Evolutionary conservation across 2,797 vertebrate species (phyloP).

Genomic region (Epinephelus coioides): DNA sequence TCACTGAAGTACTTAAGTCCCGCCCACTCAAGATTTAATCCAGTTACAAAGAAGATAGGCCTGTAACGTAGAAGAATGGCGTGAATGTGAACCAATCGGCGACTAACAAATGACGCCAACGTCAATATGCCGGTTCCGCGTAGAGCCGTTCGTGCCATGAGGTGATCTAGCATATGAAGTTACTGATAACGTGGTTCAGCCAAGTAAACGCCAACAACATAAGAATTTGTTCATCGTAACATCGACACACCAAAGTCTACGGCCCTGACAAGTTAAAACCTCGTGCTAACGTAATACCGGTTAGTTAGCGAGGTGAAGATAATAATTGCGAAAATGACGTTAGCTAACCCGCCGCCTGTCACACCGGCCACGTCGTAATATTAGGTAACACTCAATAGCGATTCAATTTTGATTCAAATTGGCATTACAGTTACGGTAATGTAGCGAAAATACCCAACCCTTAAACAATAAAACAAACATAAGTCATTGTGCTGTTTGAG

Average conservation of each 20-base stretch:
- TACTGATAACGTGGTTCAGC: neutral
- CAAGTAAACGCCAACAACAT: neutral
- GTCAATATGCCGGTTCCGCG: constrained; percentile 74
- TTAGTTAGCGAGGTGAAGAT: neutral
- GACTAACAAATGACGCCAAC: neutral
- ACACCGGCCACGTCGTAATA: constrained; percentile 43
- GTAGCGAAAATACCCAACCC: neutral
- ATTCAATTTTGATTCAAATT: fast-evolving
- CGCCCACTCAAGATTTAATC: constrained; percentile 41
- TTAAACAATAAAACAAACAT: fast-evolving
- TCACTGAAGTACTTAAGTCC: neutral
- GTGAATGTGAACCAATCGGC: constrained; percentile 52
- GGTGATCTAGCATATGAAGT: constrained; percentile 30
- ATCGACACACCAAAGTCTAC: fast-evolving
- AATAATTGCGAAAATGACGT: neutral
- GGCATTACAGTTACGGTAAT: fast-evolving
- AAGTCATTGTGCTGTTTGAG: neutral
- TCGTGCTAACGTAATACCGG: fast-evolving
- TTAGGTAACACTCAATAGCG: neutral
- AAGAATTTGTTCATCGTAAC: fast-evolving
- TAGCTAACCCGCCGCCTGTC: neutral
- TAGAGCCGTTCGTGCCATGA: constrained; percentile 62
- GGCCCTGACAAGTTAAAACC: fast-evolving
- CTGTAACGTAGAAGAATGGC: neutral
- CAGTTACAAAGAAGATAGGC: constrained; percentile 45